Percentiles rank a stretch among this genome's conserved stretches.
Conservation (phyloP, 2,888 invertebrate genomes). For the Drosophila diplacantha region DNA sequence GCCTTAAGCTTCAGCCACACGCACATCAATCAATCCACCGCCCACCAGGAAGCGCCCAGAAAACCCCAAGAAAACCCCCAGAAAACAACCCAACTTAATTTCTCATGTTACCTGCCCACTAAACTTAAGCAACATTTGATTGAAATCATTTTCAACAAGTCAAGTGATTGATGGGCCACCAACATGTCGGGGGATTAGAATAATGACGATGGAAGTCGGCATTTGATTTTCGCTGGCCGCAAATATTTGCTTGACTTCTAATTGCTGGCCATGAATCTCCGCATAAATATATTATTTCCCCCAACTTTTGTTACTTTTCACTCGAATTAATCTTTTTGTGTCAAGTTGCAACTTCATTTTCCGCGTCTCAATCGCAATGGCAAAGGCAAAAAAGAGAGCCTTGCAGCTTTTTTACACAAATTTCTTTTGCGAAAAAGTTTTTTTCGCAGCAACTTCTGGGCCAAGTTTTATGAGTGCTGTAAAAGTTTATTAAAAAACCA, state of each 20-base stretch:
- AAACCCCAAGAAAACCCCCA: constrained; percentile 4
- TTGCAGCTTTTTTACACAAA: constrained; percentile 59
- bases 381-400: constrained; percentile 12
- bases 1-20: constrained; percentile 27
- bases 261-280: constrained; percentile 17
- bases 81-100: constrained; percentile 41
- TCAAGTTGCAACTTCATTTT: constrained; percentile 44
- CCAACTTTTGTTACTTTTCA: constrained; percentile 12
- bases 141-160: constrained; percentile 52
- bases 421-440: constrained; percentile 57
- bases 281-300: constrained; percentile 22
- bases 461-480: constrained; percentile 66
- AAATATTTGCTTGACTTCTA: constrained; percentile 28
- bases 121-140: constrained; percentile 48
- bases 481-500: constrained; percentile 62
- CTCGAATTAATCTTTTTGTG: constrained; percentile 55
- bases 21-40: constrained; percentile 42
- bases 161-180: constrained; percentile 47
- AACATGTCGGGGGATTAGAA: constrained; percentile 44
- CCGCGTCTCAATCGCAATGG: constrained; percentile 43
- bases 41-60: not conserved
- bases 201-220: constrained; percentile 46
- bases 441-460: constrained; percentile 43
- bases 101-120: constrained; percentile 50
- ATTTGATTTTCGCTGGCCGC: constrained; percentile 41